A percentile compares a stretch with the other conserved stretches of the same genome.
These are phyloP conservation scores for Bombus confusus DNA, from an alignment of 1,140 invertebrate species.

Conservation along the genomic window DNA sequence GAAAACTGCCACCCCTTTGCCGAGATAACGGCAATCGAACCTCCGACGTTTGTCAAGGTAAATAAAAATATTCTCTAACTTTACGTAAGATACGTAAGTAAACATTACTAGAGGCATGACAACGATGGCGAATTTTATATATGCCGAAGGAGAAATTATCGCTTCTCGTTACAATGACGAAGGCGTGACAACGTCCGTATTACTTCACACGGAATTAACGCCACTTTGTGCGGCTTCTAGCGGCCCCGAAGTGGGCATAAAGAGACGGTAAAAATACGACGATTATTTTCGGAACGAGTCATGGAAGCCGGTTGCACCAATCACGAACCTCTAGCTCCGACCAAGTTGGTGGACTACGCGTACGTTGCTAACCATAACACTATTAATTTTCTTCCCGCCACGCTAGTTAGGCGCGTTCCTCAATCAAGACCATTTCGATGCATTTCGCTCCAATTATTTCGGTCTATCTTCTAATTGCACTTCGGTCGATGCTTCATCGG, in stretches of 20 bases:
- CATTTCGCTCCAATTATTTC: background rate
- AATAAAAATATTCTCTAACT: no score
- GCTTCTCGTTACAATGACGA: background rate
- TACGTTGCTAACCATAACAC: slow-evolving; percentile 12
- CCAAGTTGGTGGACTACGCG: background rate
- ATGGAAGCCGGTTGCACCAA: slow-evolving; percentile 61
- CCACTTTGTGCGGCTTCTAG: slow-evolving; percentile 66
- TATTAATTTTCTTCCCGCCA: slow-evolving; percentile 46
- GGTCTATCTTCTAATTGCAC: background rate
- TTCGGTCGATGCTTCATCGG: background rate
- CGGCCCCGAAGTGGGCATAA: slow-evolving; percentile 66
- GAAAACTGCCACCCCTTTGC: background rate
- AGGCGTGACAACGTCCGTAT: slow-evolving; percentile 32
- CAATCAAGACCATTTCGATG: background rate
- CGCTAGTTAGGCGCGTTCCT: background rate
- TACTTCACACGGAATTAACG: slow-evolving; percentile 53
- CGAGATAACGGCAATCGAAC: background rate
- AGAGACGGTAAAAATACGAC: slow-evolving; percentile 76
- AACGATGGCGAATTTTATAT: background rate
- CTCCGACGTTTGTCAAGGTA: background rate
- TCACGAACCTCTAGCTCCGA: slow-evolving; percentile 34
- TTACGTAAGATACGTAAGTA: background rate
- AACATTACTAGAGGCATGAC: background rate
- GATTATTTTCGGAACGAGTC: slow-evolving; percentile 75
- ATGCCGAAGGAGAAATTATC: background rate